Base-by-base conservation (phyloP, 2,113 vertebrate species). In the Gracilinanus agilis region DNA sequence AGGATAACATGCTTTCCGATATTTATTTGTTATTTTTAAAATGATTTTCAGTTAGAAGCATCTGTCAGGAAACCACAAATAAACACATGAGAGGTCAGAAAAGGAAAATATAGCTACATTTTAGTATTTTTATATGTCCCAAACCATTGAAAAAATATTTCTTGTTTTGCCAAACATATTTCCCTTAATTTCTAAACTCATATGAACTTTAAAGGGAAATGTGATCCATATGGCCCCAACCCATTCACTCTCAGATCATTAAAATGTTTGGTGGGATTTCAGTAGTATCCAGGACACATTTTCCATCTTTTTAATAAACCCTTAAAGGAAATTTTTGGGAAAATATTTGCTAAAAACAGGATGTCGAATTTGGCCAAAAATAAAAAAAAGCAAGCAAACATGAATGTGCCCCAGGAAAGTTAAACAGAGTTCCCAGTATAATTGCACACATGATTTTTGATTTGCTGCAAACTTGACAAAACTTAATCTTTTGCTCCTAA, bases 141-240 rank as follows among this genome's bases (percentile, higher is more conserved):
- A 93, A 94, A 40, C n/a, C 21, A 24, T 54, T 88, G 44, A 90
- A 55, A 96, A 95, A 49, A 8, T 90, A 24, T 93, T 83, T n/a
- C 61, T 55, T 75, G 12, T 67, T 94, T 95, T 75, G 49, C 40
- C 24, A 95, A 44, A 55, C 5, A 27, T 91, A 13, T 90, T 91
- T 94, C 25, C 0, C 10, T 94, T 92, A 40, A 94, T 93, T 97
- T 97, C 94, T 96, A 89, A 93, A 23, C 34, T 93, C 40, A 12
- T 3, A 3, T 25, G 9, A 95, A 55, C 56, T 67, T 91, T 55
- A 90, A 96, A 91, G 29, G 7, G 90, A 55, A 94, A 54, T 75
- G 40, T 91, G 53, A 90, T 55, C 88, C 92, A 21, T 92, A 54
- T 49, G 23, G 75, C 96, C 93, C 58, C 90, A 61, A 93, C 29